Evolutionary conservation across 2,888 invertebrate genomes (phyloP), one percentile per base, ranked within the genome.

Genomic region (Enchytraeus crypticus): DNA sequence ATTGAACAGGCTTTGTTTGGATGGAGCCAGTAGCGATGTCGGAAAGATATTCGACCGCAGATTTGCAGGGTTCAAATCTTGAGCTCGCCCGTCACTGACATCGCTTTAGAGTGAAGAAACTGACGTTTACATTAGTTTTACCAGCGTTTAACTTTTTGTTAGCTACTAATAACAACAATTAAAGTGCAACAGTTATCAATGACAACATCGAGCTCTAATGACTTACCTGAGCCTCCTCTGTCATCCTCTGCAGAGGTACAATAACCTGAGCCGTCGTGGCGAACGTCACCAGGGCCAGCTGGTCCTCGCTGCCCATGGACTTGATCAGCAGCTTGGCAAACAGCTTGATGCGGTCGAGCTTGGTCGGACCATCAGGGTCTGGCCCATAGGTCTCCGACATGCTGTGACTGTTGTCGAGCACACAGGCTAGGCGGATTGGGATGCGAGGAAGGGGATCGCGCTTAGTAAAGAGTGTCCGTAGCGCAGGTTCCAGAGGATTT

Each of bases 391-490:
- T 51, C 57, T 68, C 68, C 21, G 72, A 66, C 75, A 75, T 75
- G 61, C 74, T 74, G 54, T 73, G 74, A 64, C 75, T 75, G 65
- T 68, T 69, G 66, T 75, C 75, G n/a, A 75, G 67, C 23, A 74
- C 66, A 51, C 71, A 68, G 27, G 74, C 70, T 53, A 74, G 68
- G 29, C 74, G 66, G 23, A 72, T 66, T 14, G 72, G 71, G 5
- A 72, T 67, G 59, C 63, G 21, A 63, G 66, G 29, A 65, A 64
- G 29, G 55, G 60, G 59, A 45, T 59, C 57, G 14, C 47, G 49
- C 21, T 26, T 32, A 55, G 51, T 61, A 46, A 38, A 62, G n/a
- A 51, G 43, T 21, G 46, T 49, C 33, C 45, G n/a, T n/a, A n/a
- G 47, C 32, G 62, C 62, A 11, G 61, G 62, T 53, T 66, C 61